Evolutionary conservation across 2,113 vertebrate genomes (phyloP).

Genomic region (Montifringilla adamsi): DNA sequence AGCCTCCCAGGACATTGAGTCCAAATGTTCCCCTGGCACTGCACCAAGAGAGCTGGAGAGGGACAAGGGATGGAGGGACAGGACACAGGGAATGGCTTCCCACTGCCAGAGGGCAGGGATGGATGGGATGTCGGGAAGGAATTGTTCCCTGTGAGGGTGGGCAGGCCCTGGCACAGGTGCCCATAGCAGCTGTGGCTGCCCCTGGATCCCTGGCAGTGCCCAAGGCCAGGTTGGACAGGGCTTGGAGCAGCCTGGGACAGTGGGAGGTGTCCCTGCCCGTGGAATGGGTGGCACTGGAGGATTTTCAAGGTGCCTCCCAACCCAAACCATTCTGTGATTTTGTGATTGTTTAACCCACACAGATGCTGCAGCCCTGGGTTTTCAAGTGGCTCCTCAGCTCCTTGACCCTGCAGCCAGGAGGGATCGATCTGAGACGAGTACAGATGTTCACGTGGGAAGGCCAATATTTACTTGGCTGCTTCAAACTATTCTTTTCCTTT

Average conservation of each 20-base stretch:
- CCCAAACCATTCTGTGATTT: neutral
- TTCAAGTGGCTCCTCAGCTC: neutral
- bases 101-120: neutral
- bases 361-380: neutral
- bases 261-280: neutral
- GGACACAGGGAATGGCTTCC: neutral
- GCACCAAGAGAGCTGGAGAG: neutral
- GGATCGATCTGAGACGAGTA: neutral
- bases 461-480: neutral
- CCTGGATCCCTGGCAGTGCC: neutral
- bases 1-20: neutral
- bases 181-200: neutral
- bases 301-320: neutral
- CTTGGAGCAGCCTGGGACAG: fast-evolving
- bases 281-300: fast-evolving
- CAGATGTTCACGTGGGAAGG: neutral
- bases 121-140: neutral
- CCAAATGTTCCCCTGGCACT: neutral
- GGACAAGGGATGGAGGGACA: neutral
- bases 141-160: fast-evolving
- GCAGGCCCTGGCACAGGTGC: neutral
- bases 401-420: neutral
- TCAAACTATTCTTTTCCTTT: neutral
- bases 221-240: fast-evolving
- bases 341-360: neutral